Percentiles rank a stretch among this genome's conserved stretches.
phyloP scores from a whole-genome alignment of 2,113 vertebrate species.

The Muntiacus muntjak region DNA sequence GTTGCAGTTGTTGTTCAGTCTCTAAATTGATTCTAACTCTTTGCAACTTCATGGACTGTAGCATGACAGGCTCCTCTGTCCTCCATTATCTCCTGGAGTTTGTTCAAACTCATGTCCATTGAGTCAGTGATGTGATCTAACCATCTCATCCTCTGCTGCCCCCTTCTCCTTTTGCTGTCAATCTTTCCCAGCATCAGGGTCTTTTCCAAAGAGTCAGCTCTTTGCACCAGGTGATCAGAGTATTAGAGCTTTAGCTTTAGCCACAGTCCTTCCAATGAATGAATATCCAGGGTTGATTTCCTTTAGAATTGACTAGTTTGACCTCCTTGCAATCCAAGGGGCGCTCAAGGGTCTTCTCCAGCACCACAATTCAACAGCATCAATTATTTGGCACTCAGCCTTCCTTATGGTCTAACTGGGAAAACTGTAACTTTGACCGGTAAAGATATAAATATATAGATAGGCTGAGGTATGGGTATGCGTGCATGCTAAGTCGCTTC shows the following conservation, averaged over 20 bases:
- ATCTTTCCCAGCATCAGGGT: not conserved
- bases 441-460: not conserved
- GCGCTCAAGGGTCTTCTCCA: not conserved
- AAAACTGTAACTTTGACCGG: not conserved
- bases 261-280: not conserved
- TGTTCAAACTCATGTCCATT: not conserved
- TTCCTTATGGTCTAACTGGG: not conserved
- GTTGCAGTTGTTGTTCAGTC: not conserved
- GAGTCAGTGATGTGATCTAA: not conserved
- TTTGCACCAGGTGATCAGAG: not conserved
- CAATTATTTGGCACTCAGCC: not conserved
- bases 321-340: not conserved
- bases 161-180: not conserved
- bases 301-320: not conserved
- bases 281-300: not conserved
- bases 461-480: not conserved
- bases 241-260: not conserved
- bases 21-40: not conserved
- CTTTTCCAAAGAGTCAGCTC: not conserved
- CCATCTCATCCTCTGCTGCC: not conserved
- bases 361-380: accelerated
- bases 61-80: not conserved
- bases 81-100: not conserved
- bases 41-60: not conserved
- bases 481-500: accelerated